Evolutionary conservation across 2,888 invertebrate genomes (phyloP), one percentile per base, ranked within the genome.

Genomic region (Polymixis lichenea): DNA sequence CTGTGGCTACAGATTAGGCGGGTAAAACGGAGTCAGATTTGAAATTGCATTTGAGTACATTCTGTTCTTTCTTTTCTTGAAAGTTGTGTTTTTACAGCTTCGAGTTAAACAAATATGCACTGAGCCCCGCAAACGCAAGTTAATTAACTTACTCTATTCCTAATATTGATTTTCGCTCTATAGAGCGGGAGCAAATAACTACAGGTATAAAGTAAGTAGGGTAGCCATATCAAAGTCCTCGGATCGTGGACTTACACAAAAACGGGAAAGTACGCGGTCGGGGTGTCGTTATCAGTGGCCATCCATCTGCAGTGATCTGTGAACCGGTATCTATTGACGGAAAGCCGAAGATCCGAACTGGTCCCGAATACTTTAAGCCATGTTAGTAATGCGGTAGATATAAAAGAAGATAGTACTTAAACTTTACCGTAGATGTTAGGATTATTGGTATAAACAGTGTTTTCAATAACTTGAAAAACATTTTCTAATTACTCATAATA

Each of bases 191-290:
- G 86, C 86, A 80, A 85, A 83, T 86, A 86, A 86, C 84, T 81
- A 81, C 86, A 86, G 84, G 85, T 86, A 83, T 81, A 79, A 77
- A 81, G 74, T 69, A 22, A 75, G 76, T 79, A 85, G 81, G 86
- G 84, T 79, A 61, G 74, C 86, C 84, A 78, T 75, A 81, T 81
- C 75, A 72, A 28, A 72, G 67, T 60, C 60, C 22, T 56, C 58
- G 55, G 64, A 77, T 84, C 75, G 49, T 15, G 51, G 81, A 80
- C 71, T 80, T 78, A 64, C 64, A 66, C 75, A 86, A 84, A 83
- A 80, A 80, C 77, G 61, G 61, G 43, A 58, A 66, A 73, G 61
- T 69, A 49, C 38, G 61, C 64, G 68, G 69, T 60, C 19, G 71
- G 68, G 74, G 65, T 70, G 49, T 38, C 76, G 66, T 77, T 86